A percentile compares a stretch with the other conserved stretches of the same genome.
Evolutionary conservation across 2,888 invertebrate genomes (phyloP).

Genomic region (Rotaria sp.): DNA sequence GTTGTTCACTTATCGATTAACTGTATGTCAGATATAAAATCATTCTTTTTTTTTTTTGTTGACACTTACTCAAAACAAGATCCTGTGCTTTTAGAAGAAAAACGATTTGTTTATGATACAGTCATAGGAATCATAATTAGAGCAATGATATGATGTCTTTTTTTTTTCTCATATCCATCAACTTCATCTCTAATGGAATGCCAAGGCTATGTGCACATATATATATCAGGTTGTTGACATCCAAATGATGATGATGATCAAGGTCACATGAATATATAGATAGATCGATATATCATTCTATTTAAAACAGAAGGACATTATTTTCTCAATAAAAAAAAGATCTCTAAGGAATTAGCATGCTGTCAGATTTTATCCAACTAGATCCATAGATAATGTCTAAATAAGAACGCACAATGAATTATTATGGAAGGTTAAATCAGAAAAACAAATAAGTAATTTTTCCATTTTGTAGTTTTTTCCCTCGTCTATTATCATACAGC

Average conservation of each 20-base stretch:
- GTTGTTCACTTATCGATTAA: background rate
- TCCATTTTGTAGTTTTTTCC: background rate
- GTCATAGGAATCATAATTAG: background rate
- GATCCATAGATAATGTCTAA: background rate
- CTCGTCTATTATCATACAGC: background rate
- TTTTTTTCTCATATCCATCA: background rate
- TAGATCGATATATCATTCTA: background rate
- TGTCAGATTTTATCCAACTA: background rate
- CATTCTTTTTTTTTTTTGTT: background rate
- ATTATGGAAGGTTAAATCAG: background rate
- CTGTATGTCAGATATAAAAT: background rate
- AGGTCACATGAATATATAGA: background rate
- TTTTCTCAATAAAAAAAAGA: background rate
- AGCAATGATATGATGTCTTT: background rate
- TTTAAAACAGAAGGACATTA: background rate
- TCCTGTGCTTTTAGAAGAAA: background rate
- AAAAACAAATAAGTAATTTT: background rate
- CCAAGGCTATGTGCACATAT: background rate
- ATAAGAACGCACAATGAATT: background rate
- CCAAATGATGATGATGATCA: background rate
- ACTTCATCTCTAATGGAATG: background rate
- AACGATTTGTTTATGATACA: background rate
- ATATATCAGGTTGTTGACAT: background rate
- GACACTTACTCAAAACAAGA: background rate
- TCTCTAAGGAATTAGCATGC: background rate